Evolutionary conservation across 2,888 invertebrate genomes (phyloP).

Genomic region (Aleiodes testaceus): DNA sequence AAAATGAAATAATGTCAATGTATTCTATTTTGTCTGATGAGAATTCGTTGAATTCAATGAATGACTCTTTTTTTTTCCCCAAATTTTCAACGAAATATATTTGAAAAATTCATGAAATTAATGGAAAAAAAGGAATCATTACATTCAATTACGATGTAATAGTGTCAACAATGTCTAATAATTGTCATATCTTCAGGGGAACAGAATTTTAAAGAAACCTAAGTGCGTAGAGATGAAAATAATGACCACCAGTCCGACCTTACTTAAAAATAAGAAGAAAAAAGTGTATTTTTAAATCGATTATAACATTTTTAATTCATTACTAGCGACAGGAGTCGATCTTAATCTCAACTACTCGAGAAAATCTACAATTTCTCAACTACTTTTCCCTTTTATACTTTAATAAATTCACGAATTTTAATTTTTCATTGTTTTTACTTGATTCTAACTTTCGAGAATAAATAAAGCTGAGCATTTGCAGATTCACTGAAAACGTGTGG

Average conservation of each 20-base stretch:
- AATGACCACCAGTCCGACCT: slow-evolving; percentile 23
- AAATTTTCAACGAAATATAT: too few species aligned
- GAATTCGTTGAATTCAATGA: background rate
- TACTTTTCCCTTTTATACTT: slow-evolving; percentile 2
- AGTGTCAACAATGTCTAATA: slow-evolving; percentile 6
- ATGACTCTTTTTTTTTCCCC: background rate
- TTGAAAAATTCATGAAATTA: background rate
- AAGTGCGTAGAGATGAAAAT: background rate
- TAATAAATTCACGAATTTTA: background rate
- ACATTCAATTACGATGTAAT: background rate
- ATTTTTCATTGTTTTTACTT: slow-evolving; percentile 1
- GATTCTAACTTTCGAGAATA: background rate
- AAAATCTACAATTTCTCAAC: background rate
- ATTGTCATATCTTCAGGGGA: slow-evolving; percentile 18
- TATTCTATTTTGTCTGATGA: background rate
- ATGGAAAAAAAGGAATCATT: background rate
- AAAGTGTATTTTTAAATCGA: background rate
- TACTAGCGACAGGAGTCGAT: background rate
- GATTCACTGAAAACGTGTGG: slow-evolving; percentile 29
- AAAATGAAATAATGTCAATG: slow-evolving; percentile 12
- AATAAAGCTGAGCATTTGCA: background rate
- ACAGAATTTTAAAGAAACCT: slow-evolving; percentile 2
- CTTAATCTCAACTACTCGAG: background rate
- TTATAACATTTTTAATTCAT: background rate
- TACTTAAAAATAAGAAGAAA: background rate